Conservation (phyloP, 2,797 vertebrate species). For the Chromis chromis region DNA sequence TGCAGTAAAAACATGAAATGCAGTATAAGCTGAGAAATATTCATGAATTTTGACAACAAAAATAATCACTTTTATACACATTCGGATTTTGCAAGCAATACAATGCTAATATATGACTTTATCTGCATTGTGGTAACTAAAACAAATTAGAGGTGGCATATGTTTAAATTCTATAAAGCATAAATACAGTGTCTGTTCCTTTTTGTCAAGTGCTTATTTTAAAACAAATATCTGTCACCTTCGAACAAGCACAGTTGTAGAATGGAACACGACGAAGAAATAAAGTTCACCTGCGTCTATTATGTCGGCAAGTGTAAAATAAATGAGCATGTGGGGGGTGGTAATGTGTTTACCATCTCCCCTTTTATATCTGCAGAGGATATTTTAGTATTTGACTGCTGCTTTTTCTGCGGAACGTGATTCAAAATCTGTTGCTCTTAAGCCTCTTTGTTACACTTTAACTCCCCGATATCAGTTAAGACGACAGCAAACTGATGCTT, state of each 20-base stretch:
- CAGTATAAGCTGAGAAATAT: too few relatives aligned
- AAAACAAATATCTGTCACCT: background rate
- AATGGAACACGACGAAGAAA: background rate
- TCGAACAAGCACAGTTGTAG: too few relatives aligned
- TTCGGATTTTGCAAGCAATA: too few relatives aligned
- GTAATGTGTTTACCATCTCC: background rate
- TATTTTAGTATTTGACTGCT: background rate
- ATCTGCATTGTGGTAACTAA: background rate
- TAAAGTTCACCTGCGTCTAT: background rate
- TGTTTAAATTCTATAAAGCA: background rate
- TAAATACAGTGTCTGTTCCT: background rate
- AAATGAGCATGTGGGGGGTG: background rate
- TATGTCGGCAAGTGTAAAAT: background rate
- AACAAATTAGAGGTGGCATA: too few relatives aligned
- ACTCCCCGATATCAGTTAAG: background rate
- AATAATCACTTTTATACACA: too few relatives aligned
- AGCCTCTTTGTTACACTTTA: background rate
- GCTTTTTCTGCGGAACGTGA: background rate
- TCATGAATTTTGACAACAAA: too few relatives aligned
- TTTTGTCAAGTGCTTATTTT: background rate
- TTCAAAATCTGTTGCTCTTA: slow-evolving; percentile 13
- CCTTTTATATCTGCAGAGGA: background rate
- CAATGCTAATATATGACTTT: too few relatives aligned
- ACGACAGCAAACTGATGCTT: slow-evolving; percentile 27
- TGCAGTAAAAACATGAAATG: too few relatives aligned